Base-by-base conservation (phyloP, 2,888 invertebrate species). In the Amphimallon solstitiale region DNA sequence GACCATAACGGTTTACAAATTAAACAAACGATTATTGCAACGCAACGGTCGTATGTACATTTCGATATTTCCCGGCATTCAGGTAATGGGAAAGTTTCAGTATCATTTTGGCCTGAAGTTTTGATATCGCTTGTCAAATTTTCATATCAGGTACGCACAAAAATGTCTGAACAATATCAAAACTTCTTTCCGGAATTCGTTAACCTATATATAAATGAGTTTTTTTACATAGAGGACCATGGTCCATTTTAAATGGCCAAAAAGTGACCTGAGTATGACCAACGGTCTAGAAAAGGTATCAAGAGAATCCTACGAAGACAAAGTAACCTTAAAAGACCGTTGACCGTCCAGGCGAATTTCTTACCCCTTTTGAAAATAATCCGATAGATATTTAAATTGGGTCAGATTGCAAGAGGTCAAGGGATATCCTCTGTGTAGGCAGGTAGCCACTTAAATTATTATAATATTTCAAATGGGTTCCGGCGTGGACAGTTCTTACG, bases 341-440 rank as follows among this genome's bases (percentile, higher is more conserved):
- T 38, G 62, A 12, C 35, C 48, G 35, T 62, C 35, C 38, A 49
- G 62, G 62, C 48, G 49, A 38, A 62, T 48, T 49, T 21, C 38
- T 49, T 62, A 49, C 49, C 62, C 54, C 52, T 64, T 64, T 61
- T 51, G 34, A 14, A 40, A 51, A 40, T 60, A 46, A 49, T 54
- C 60, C 34, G 38, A 54, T 61, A 48, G 46, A 61, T 66, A 66
- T 66, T 66, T 66, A 66, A 66, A 66, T 66, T 66, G 52, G 66
- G 52, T 46, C 66, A 62, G 37, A 52, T 49, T 61, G 61, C 61
- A 43, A 46, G 38, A 61, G 66, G 66, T 66, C 66, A 66, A 66
- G 60, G 65, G 61, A 46, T 61, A 34, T 40, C n/a, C n/a, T n/a
- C 34, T 51, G 60, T 59, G 62, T 62, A 66, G 66, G 52, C 46